Evolutionary conservation across 1,140 invertebrate genomes (phyloP).

Genomic region (Scylla paramamosain): DNA sequence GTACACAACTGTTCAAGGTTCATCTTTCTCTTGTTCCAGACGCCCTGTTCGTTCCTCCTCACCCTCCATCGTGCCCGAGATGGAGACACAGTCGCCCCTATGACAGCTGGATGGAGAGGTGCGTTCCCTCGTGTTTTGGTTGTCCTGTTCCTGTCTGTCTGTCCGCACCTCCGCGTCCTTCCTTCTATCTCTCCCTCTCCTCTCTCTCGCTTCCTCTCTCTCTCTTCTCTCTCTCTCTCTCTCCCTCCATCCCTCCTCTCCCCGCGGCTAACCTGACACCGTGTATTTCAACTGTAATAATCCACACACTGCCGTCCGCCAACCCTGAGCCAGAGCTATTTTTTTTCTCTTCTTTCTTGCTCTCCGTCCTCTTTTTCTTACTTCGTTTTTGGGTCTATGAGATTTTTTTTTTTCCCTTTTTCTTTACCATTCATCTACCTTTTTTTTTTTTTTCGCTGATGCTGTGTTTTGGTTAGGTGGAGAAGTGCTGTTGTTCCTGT

Average conservation of each 20-base stretch:
- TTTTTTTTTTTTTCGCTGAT: background rate
- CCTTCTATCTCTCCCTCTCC: background rate
- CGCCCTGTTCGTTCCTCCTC: background rate
- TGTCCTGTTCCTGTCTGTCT: background rate
- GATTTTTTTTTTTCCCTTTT: background rate
- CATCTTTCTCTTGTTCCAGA: background rate
- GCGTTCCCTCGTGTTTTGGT: background rate
- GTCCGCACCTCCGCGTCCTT: background rate
- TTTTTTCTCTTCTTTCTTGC: background rate
- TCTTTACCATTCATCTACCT: background rate
- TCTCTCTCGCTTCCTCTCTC: background rate
- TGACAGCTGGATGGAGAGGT: background rate
- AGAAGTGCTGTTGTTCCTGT: background rate
- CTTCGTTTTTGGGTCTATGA: background rate
- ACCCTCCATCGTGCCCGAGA: background rate
- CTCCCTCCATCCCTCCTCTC: background rate
- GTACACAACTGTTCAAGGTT: background rate
- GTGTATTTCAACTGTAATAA: slow-evolving; percentile 42
- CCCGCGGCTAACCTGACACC: slow-evolving; percentile 35
- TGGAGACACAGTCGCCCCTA: background rate
- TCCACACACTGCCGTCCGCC: background rate
- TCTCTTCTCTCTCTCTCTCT: background rate
- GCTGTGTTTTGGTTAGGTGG: too few relatives aligned
- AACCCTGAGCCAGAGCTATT: background rate
- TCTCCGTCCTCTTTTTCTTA: background rate